phyloP scores from a whole-genome alignment of 2,888 invertebrate genomes.

The Glaucopsyche alexis region DNA sequence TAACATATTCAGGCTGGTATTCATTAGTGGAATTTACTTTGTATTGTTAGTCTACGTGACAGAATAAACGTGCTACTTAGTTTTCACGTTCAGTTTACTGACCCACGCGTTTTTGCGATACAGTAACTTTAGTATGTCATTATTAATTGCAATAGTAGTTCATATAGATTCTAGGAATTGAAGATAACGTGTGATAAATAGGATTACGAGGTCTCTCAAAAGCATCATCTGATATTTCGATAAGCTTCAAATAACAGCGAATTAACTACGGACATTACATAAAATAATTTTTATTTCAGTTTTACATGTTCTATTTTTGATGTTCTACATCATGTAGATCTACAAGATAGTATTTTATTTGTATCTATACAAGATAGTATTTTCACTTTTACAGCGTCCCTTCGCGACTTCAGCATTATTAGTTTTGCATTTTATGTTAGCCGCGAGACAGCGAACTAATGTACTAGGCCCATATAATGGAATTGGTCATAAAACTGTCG shows the following conservation, averaged over 20 bases:
- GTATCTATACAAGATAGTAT: no score
- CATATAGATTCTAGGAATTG: no score
- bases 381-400: background rate
- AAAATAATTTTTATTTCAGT: background rate
- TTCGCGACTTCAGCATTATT: background rate
- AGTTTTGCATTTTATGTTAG: slow-evolving; percentile 11
- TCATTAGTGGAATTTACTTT: slow-evolving; percentile 12
- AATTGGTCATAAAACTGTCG: slow-evolving; percentile 9
- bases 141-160: background rate
- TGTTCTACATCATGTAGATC: background rate
- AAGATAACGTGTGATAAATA: no score
- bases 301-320: background rate
- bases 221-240: no score
- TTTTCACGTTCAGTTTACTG: background rate
- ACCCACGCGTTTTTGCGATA: background rate
- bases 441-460: background rate
- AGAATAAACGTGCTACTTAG: background rate
- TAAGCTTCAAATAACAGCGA: no score
- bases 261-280: background rate
- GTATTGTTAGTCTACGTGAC: background rate
- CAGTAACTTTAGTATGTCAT: background rate
- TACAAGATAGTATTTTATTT: background rate
- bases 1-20: background rate
- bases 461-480: background rate
- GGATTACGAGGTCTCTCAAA: no score